These are phyloP conservation scores for Tinea trinotella DNA, from an alignment of 2,888 invertebrate species.

Conservation along the genomic window DNA sequence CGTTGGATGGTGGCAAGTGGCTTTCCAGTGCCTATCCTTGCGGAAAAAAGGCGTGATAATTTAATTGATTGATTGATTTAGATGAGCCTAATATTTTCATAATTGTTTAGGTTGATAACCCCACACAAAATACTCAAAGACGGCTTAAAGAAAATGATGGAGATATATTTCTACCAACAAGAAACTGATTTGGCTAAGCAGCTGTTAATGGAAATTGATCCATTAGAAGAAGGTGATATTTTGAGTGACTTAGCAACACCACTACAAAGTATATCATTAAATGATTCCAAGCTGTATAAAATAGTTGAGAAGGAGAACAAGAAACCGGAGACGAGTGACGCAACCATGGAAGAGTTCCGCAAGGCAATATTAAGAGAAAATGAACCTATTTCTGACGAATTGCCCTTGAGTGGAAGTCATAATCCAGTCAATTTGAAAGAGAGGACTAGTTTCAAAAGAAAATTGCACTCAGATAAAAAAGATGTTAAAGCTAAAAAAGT, in stretches of 20 bases:
- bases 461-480: slow-evolving; percentile 16
- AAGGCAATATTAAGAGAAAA: slow-evolving; percentile 32
- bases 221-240: slow-evolving; percentile 37
- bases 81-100: too few species aligned
- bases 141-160: slow-evolving; percentile 30
- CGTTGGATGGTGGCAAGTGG: too few species aligned
- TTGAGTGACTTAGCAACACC: slow-evolving; percentile 38
- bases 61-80: too few species aligned
- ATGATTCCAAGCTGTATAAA: background rate
- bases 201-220: slow-evolving; percentile 37
- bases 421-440: slow-evolving; percentile 28
- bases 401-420: slow-evolving; percentile 34
- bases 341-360: slow-evolving; percentile 38
- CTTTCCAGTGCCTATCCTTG: too few species aligned
- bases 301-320: slow-evolving; percentile 17
- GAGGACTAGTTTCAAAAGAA: slow-evolving; percentile 29
- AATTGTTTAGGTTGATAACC: slow-evolving; percentile 29
- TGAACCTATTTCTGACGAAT: slow-evolving; percentile 28
- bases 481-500: slow-evolving; percentile 33
- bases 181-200: slow-evolving; percentile 34
- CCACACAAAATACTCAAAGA: slow-evolving; percentile 32
- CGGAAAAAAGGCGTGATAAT: too few species aligned
- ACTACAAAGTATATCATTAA: slow-evolving; percentile 34
- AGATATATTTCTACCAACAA: slow-evolving; percentile 32
- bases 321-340: slow-evolving; percentile 27